A percentile compares a stretch with the other conserved stretches of the same genome.
phyloP scores from a whole-genome alignment of 2,113 vertebrate species.

The Serilophus lunatus region DNA sequence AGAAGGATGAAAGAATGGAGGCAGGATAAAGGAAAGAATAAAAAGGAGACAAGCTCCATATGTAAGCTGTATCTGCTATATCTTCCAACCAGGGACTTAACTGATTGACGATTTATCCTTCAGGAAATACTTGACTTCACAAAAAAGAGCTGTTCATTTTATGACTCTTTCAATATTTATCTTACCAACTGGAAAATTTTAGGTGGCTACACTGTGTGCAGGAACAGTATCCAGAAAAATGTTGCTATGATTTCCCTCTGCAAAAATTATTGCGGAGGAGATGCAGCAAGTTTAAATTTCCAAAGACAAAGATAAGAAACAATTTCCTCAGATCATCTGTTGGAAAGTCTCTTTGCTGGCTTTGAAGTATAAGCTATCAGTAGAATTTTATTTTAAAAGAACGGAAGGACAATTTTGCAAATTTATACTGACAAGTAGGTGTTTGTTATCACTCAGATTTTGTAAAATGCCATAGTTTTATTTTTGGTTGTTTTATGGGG shows the following conservation, averaged over 20 bases:
- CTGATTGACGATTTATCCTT: background rate
- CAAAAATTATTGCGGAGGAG: background rate
- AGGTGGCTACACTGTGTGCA: background rate
- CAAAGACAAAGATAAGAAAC: background rate
- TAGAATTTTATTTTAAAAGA: slow-evolving; percentile 49
- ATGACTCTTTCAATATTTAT: background rate
- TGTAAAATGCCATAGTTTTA: slow-evolving; percentile 40
- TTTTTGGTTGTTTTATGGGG: slow-evolving; percentile 19
- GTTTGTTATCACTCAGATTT: slow-evolving; percentile 37
- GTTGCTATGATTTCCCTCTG: background rate
- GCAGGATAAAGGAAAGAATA: background rate
- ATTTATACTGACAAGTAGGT: slow-evolving; percentile 59
- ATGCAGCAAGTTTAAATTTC: background rate
- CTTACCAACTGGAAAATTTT: background rate
- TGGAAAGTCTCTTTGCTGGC: background rate
- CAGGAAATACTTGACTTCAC: background rate
- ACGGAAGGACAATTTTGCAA: slow-evolving; percentile 48
- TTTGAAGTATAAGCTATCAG: background rate
- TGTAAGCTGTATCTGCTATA: background rate
- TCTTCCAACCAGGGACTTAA: background rate
- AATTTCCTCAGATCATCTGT: background rate
- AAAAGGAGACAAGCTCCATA: background rate
- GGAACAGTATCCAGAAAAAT: background rate
- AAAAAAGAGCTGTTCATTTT: background rate
- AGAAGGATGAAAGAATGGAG: background rate